Percentiles rank a stretch among this genome's conserved stretches.
Conservation (phyloP, 2,113 vertebrate species). For the Oncorhynchus mykiss region DNA sequence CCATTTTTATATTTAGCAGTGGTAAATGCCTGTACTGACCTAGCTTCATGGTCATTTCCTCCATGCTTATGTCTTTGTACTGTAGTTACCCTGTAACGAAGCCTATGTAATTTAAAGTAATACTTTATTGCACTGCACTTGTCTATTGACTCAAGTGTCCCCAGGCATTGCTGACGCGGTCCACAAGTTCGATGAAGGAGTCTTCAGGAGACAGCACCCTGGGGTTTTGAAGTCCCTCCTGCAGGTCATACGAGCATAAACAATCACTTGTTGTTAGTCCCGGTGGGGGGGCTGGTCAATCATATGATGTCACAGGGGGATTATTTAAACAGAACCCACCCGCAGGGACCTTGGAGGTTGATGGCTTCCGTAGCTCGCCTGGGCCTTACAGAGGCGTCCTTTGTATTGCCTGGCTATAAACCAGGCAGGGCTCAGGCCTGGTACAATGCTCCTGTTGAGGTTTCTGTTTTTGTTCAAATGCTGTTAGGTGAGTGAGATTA, state of each 20-base stretch:
- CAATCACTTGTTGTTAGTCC: slow-evolving; percentile 25
- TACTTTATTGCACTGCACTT: not conserved
- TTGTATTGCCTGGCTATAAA: slow-evolving; percentile 62
- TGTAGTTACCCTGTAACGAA: too few relatives aligned
- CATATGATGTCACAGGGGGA: slow-evolving; percentile 59
- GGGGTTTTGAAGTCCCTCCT: not conserved
- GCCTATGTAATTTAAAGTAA: too few relatives aligned
- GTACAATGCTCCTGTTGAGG: slow-evolving; percentile 48
- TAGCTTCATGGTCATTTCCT: too few relatives aligned
- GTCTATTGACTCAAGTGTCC: not conserved
- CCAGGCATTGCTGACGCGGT: slow-evolving; percentile 9
- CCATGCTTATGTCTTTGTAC: too few relatives aligned
- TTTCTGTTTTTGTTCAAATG: slow-evolving; percentile 46
- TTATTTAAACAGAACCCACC: slow-evolving; percentile 65
- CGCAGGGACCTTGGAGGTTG: slow-evolving; percentile 46
- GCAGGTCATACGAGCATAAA: slow-evolving; percentile 40
- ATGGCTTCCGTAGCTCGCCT: slow-evolving; percentile 51
- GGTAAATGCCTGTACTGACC: too few relatives aligned
- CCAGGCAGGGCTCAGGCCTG: slow-evolving; percentile 38
- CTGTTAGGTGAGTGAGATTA: slow-evolving; percentile 56
- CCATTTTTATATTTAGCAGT: too few relatives aligned
- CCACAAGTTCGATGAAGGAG: slow-evolving; percentile 31
- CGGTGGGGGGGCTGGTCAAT: not conserved
- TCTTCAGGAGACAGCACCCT: slow-evolving; percentile 31
- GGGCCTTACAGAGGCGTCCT: slow-evolving; percentile 56